phyloP scores from a whole-genome alignment of 2,797 vertebrate genomes.

The Sus cebifrons region DNA sequence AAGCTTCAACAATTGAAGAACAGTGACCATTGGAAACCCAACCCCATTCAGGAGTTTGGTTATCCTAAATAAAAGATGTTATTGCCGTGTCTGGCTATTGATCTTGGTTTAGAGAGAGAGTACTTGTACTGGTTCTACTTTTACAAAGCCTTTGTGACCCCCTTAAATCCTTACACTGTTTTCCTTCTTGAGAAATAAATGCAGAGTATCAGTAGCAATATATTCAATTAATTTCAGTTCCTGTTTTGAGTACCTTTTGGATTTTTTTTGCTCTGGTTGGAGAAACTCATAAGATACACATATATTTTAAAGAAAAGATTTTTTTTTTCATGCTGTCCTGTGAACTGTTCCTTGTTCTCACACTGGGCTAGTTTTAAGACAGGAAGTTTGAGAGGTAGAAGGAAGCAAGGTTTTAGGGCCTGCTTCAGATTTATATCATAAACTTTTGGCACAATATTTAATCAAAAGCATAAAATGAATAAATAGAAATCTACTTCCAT shows the following conservation, averaged over 20 bases:
- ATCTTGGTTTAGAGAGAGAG: neutral
- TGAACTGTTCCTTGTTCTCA: neutral
- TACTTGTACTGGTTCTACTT: neutral
- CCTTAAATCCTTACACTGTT: neutral
- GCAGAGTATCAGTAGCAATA: neutral
- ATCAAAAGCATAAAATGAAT: neutral
- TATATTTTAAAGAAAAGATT: neutral
- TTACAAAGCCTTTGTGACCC: neutral
- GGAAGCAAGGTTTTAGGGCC: neutral
- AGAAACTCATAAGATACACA: neutral
- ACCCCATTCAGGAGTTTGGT: neutral
- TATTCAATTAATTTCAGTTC: neutral
- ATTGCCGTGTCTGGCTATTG: neutral
- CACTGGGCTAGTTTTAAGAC: constrained; percentile 6
- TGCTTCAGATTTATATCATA: constrained; percentile 35
- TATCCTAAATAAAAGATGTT: neutral
- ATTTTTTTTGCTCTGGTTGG: neutral
- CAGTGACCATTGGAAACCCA: neutral
- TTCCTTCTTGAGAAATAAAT: constrained; percentile 1
- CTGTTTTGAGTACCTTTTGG: neutral
- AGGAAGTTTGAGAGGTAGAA: constrained; percentile 43
- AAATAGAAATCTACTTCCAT: neutral
- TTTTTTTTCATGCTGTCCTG: neutral
- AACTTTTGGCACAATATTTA: neutral
- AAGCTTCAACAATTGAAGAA: neutral